Evolutionary conservation across 1,140 invertebrate genomes (phyloP).

Genomic region (Goniozus legneri): DNA sequence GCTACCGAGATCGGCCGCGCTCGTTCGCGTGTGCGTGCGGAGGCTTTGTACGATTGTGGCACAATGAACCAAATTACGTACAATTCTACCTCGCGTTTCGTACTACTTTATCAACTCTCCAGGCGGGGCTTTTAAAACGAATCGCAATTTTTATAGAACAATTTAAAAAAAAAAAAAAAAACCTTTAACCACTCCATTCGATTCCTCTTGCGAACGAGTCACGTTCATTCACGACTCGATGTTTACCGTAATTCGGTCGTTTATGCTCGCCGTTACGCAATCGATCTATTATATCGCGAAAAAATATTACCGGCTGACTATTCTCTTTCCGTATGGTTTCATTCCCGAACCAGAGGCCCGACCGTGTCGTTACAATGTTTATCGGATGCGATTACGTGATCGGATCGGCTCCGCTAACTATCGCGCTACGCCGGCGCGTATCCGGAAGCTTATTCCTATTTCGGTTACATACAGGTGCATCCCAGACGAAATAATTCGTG

Average conservation of each 20-base stretch:
- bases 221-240: background rate
- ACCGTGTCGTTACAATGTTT: conserved; percentile 10
- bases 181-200: background rate
- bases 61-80: conserved; percentile 19
- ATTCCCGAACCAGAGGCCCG: background rate
- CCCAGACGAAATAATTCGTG: background rate
- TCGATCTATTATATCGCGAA: background rate
- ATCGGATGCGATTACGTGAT: conserved; percentile 21
- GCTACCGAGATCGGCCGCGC: too few species aligned
- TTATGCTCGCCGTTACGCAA: background rate
- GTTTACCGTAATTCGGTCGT: background rate
- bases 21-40: conserved; percentile 9
- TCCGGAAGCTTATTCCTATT: background rate
- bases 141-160: too few species aligned
- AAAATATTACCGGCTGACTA: background rate
- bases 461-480: background rate
- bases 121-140: background rate
- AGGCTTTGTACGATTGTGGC: background rate
- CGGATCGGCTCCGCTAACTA: conserved; percentile 1
- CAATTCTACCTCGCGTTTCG: conserved; percentile 13
- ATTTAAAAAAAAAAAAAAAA: too few species aligned
- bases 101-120: background rate
- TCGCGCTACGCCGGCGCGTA: conserved; percentile 4
- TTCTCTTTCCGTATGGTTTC: background rate
- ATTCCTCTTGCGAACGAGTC: background rate